Evolutionary conservation across 2,888 invertebrate genomes (phyloP), one percentile per base, ranked within the genome.

Genomic region (Margaritifera margaritifera): DNA sequence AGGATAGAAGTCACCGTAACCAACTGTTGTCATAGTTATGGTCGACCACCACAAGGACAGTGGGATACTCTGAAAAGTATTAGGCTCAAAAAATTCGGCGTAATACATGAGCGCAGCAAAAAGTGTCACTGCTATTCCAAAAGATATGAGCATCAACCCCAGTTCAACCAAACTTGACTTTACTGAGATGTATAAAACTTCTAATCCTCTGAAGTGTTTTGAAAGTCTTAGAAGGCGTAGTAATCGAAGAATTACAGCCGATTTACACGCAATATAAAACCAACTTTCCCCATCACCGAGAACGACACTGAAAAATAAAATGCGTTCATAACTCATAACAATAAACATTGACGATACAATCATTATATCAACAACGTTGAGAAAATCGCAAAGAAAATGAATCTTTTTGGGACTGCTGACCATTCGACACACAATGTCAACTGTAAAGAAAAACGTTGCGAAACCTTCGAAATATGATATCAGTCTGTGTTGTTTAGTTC

Each of bases 11-110:
- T 85, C 85, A 0, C 83, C 85, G 73, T 85, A 85, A 2, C 86
- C 86, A 8, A 86, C 84, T 1, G 86, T 85, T 31, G 86, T 85
- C 79, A 86, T 80, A 50, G 86, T 86, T 54, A 85, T 77, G 20
- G 85, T 72, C 1, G 85, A 81, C 85, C 86, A 86, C 86, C 86
- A 86, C 8, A 86, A 78, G 25, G 76, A 77, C 8, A 77, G 70
- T 19, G 84, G 83, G 11, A 86, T 79, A 60, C 78, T 80, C 4
- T 71, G 66, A 62, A 84, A 84, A 15, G 68, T 71, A n/a, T 75
- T 70, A 1, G 73, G 63, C n/a, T 72, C 68, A 18, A 42, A 67
- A 59, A 78, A 80, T 64, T 86, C 83, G 4, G 83, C 84, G 51
- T 83, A 80, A 76, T 80, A 85, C 22, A 86, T 79, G 19, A 87